phyloP scores from a whole-genome alignment of 2,113 vertebrate species.

The Cyprinodon tularosa region DNA sequence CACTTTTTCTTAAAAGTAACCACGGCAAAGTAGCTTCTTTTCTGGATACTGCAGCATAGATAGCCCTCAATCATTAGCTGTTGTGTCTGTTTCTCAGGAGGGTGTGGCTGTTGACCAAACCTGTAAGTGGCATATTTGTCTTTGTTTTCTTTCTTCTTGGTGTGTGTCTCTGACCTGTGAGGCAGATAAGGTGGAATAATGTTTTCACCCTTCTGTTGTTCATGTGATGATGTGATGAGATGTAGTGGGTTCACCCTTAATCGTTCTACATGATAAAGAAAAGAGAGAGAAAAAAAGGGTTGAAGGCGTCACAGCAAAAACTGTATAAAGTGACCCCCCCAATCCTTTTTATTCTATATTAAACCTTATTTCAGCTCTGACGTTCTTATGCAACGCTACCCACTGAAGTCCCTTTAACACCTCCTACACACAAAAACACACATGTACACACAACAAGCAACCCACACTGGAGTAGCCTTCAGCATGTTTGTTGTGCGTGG shows the following conservation, averaged over 20 bases:
- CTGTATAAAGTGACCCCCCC: slow-evolving; percentile 8
- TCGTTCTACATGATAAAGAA: slow-evolving; percentile 17
- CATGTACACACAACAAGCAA: slow-evolving; percentile 31
- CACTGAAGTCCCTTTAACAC: slow-evolving; percentile 59
- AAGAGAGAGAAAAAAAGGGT: slow-evolving; percentile 6
- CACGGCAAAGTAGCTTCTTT: neutral
- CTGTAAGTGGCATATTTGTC: neutral
- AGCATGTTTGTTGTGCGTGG: slow-evolving; percentile 62
- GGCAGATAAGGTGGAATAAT: slow-evolving; percentile 8
- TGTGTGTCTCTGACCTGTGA: slow-evolving; percentile 12
- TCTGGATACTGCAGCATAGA: neutral
- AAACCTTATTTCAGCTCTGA: slow-evolving; percentile 50
- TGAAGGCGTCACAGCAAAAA: slow-evolving; percentile 10
- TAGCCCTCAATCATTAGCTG: neutral
- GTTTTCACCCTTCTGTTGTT: neutral
- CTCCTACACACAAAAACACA: slow-evolving; percentile 39
- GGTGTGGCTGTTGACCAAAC: neutral
- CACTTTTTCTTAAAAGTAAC: neutral
- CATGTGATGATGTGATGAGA: no score
- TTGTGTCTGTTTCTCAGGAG: neutral
- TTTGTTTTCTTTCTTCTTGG: neutral
- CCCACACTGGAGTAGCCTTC: slow-evolving; percentile 56
- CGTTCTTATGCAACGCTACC: slow-evolving; percentile 67
- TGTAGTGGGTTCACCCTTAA: slow-evolving; percentile 17
- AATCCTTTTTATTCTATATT: slow-evolving; percentile 26